These are phyloP conservation scores for Habropoda laboriosa DNA, from an alignment of 1,140 invertebrate genomes.

Conservation along the genomic window DNA sequence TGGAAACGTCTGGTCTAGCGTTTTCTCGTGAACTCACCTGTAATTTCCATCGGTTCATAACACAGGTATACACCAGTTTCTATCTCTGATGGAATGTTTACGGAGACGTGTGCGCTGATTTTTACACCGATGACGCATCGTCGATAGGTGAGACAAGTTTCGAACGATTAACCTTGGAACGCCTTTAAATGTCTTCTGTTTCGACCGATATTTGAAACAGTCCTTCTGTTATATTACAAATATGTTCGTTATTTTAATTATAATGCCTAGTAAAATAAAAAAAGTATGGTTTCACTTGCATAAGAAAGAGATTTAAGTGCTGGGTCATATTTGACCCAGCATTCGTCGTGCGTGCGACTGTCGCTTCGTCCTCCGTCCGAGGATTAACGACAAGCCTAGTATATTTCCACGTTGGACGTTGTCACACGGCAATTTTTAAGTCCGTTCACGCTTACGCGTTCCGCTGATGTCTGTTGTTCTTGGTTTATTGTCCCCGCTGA, in stretches of 20 bases:
- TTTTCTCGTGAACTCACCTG: conserved; percentile 39
- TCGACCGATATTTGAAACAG: no score
- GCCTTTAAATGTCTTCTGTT: no score
- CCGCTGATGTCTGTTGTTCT: conserved; percentile 27
- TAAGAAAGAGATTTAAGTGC: no score
- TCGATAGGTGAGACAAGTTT: background rate
- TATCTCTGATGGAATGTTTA: conserved; percentile 26
- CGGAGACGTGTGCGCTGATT: background rate
- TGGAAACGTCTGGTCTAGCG: conserved; percentile 42
- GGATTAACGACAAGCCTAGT: no score
- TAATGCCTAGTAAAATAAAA: no score
- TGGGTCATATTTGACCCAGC: no score
- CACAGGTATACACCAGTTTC: conserved; percentile 23
- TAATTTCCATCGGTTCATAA: conserved; percentile 59
- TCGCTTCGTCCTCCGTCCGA: no score
- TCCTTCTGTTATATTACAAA: no score
- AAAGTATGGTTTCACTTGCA: no score
- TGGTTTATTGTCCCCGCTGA: conserved; percentile 48
- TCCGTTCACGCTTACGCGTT: background rate
- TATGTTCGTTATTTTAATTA: no score
- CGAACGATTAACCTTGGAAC: no score
- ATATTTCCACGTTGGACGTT: background rate
- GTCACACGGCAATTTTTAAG: background rate
- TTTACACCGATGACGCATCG: background rate
- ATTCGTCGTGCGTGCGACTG: no score